A percentile compares a stretch with the other conserved stretches of the same genome.
Conservation (phyloP, 2,113 vertebrate species). For the Cyanoderma ruficeps region DNA sequence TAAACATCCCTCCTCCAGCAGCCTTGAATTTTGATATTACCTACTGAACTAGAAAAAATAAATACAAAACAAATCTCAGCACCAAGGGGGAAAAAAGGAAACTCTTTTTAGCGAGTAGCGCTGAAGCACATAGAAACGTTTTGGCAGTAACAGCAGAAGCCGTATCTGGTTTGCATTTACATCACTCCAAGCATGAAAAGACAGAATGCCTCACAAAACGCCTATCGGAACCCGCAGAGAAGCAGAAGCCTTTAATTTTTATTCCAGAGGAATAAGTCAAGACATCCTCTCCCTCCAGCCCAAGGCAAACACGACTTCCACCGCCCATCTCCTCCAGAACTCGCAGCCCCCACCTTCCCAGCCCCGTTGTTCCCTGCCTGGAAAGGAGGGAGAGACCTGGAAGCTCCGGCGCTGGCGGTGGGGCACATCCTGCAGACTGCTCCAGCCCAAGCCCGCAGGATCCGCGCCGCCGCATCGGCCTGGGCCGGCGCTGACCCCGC, state of each 20-base stretch:
- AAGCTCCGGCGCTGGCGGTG: background rate
- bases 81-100: background rate
- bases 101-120: accelerated
- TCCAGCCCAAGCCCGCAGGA: background rate
- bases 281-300: background rate
- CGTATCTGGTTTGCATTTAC: background rate
- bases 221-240: background rate
- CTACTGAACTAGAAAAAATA: background rate
- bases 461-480: background rate
- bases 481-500: background rate
- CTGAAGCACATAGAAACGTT: background rate
- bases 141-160: background rate
- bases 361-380: background rate
- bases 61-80: background rate
- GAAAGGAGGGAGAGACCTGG: background rate
- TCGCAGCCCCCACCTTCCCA: background rate
- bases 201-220: background rate
- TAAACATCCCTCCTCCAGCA: background rate
- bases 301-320: background rate
- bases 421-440: background rate
- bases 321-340: background rate
- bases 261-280: background rate
- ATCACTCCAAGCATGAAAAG: background rate
- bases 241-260: background rate
- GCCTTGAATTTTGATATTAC: background rate